Conservation (phyloP, 2,113 vertebrate species). For the Prochilodus magdalenae region DNA sequence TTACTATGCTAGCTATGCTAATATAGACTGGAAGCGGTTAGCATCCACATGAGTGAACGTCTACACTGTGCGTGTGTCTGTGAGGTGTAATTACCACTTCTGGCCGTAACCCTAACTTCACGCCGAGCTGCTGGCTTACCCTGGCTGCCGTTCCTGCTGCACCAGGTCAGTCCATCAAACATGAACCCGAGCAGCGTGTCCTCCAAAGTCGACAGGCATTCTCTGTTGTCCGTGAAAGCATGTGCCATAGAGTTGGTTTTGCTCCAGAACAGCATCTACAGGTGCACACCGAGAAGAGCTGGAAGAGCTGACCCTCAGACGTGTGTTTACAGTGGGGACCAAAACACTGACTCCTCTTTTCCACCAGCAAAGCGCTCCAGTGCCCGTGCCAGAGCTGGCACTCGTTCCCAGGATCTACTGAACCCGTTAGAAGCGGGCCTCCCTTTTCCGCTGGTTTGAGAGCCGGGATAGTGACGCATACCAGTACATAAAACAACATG, state of each 20-base stretch:
- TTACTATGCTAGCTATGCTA: too few relatives aligned
- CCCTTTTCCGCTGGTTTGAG: too few relatives aligned
- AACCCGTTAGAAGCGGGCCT: too few relatives aligned
- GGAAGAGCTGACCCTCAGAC: background rate
- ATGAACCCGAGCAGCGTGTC: conserved; percentile 83
- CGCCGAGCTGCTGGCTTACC: conserved; percentile 48
- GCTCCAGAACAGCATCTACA: conserved; percentile 90
- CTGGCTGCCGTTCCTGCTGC: conserved; percentile 75
- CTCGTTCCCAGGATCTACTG: too few relatives aligned
- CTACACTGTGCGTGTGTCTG: background rate
- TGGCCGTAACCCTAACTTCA: background rate
- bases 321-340: too few relatives aligned
- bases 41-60: background rate
- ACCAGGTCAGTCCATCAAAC: conserved; percentile 81
- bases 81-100: background rate
- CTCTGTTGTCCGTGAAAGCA: conserved; percentile 63
- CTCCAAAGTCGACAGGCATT: conserved; percentile 81
- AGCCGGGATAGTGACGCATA: too few relatives aligned
- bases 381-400: too few relatives aligned
- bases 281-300: background rate
- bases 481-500: too few relatives aligned
- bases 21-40: too few relatives aligned
- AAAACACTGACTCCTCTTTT: too few relatives aligned
- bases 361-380: too few relatives aligned
- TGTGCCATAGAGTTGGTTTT: conserved; percentile 77